phyloP scores from a whole-genome alignment of 1,140 invertebrate species.

The Drepana arcuata region DNA sequence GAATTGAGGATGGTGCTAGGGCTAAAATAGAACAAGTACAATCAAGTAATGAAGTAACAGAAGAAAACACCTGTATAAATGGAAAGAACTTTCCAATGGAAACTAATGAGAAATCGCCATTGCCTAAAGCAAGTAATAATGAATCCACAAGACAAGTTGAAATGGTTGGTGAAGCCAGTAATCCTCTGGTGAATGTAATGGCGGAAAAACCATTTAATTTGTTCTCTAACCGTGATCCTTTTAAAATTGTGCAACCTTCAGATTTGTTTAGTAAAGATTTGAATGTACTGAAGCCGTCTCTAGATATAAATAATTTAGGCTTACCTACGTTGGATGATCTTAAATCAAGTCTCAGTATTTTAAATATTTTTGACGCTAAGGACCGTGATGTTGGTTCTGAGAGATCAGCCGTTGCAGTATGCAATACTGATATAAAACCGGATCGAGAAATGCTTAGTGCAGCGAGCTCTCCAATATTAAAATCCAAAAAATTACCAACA shows the following conservation, averaged over 20 bases:
- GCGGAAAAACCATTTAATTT: neutral
- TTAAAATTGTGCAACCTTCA: conserved; percentile 2
- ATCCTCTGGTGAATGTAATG: conserved; percentile 4
- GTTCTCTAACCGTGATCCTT: neutral
- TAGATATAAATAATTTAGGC: neutral
- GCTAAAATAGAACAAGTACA: neutral
- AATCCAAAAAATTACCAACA: no score
- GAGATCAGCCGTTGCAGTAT: no score
- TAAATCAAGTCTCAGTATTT: no score
- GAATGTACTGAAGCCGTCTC: conserved; percentile 1
- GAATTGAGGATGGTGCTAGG: no score
- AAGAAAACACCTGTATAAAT: neutral
- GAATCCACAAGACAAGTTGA: conserved; percentile 7
- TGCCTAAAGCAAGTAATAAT: neutral
- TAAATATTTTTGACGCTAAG: no score
- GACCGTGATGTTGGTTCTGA: no score
- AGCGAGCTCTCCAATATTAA: no score
- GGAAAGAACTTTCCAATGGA: neutral
- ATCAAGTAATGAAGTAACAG: neutral
- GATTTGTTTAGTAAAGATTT: conserved; percentile 4
- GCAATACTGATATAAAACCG: no score
- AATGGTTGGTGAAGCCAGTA: conserved; percentile 25
- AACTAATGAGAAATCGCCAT: neutral
- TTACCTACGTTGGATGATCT: neutral
- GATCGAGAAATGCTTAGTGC: no score